Evolutionary conservation across 2,113 vertebrate species (phyloP), one percentile per base, ranked within the genome.

Genomic region (Petrocephalus microphthalmus): DNA sequence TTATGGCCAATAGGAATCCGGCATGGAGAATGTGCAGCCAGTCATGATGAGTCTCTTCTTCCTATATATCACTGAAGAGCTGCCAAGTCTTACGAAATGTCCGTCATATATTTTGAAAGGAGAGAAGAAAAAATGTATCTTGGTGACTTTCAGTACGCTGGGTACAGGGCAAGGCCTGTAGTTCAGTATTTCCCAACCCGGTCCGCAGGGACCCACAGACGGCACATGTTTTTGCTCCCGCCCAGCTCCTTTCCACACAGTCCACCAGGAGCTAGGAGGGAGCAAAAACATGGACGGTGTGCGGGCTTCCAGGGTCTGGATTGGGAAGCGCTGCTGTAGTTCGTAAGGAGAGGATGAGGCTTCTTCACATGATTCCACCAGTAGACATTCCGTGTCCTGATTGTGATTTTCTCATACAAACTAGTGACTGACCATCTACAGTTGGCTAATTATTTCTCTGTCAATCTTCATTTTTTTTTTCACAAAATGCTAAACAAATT

Each of bases 1-100:
- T 89, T 84, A 85, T 88, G 85, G 89, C 91, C 89, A 89, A 87
- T 85, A 89, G 89, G 53, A 52, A 25, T 45, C 5, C 7, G 11
- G 71, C 67, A 33, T 5, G 13, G 11, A 22, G 74, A 8, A 52
- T 51, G 33, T 6, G 33, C 52, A 29, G 29, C 2, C n/a, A 37
- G 42, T 1, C 29, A 56, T 20, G 84, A 20, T 6, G 11, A 11
- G 25, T 54, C 52, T 17, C 84, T 10, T 56, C 52, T 20, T 19
- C 52, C 5, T 54, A 33, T 49, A 33, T 15, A 51, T 85, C 19
- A 56, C 11, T 37, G 25, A 85, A 85, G 53, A 78, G 33, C 15
- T 78, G 10, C 15, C 3, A 74, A 74, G 67, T 19, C 33, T 42
- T 37, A 20, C 5, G 33, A 37, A 78, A 17, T 33, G 19, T 78